Base-by-base conservation (phyloP, 2,797 vertebrate genomes). In the Sorex maritimensis region DNA sequence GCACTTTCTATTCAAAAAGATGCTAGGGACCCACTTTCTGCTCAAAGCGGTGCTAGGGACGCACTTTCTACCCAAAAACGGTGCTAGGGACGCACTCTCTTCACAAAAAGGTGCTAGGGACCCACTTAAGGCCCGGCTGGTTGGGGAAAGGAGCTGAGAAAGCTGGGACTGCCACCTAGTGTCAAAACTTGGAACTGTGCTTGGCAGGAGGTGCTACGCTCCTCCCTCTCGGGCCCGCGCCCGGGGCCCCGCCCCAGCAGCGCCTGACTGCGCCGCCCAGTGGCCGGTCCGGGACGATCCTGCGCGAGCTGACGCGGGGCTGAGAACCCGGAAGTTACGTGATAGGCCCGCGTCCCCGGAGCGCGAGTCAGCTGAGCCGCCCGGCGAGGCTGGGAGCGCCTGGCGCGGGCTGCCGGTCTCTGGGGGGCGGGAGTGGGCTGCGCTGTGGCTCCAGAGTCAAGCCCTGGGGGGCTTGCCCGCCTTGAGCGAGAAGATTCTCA, bases 241-340 rank as follows among this genome's bases (percentile, higher is more conserved):
- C 44, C 6, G 28, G 11, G 5, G 2, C 38, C 49, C 23, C 34
- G 81, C 30, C 28, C 26, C 21, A 5, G 3, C n/a, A 11, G 0
- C 38, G 17, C 13, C 23, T 81, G 24, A 1, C 69, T 0, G 7
- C 17, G 52, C 69, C 77, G 21, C 44, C 8, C 4, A 3, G 26
- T 0, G 26, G 74, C 44, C 0, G 8, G 8, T 8, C 4, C 0
- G 0, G 10, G 71, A 12, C 34, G 2, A 24, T 21, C 26, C 49
- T 4, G 80, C 34, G 74, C 67, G 5, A 0, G 81, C 58, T 1
- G 10, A 65, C 21, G 5, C 1, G 12, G 1, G 68, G 3, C 0
- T 19, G 80, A 19, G 82, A 69, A 84, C 44, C 86, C 95, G 96
- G 96, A 97, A 96, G 61, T 94, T 41, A 81, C 96, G 96, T 95